Conservation (phyloP, 2,888 invertebrate genomes). For the Escarpia spicata region DNA sequence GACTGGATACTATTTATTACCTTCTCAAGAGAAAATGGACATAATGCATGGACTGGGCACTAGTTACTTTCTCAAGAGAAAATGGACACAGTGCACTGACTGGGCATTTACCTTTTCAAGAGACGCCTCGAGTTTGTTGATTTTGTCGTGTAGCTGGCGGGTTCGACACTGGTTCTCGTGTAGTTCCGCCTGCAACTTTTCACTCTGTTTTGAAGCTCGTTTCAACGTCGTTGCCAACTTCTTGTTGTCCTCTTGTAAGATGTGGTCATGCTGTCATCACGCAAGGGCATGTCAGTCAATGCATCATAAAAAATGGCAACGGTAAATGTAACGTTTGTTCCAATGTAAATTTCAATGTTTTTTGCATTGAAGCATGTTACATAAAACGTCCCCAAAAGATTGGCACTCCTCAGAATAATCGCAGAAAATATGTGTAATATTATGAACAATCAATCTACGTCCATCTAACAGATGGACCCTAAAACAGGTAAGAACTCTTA, state of each 20-base stretch:
- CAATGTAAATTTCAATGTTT: not conserved
- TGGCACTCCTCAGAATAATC: no score
- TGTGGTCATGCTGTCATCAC: slow-evolving; percentile 31
- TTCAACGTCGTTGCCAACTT: slow-evolving; percentile 51
- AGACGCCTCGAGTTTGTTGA: slow-evolving; percentile 48
- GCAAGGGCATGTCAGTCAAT: not conserved
- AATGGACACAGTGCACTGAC: not conserved
- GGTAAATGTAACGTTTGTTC: no score
- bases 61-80: no score
- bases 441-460: no score
- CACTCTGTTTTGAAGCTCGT: slow-evolving; percentile 50
- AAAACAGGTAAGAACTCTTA: no score
- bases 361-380: not conserved
- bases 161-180: slow-evolving; percentile 46
- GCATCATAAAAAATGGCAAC: not conserved
- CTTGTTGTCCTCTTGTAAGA: slow-evolving; percentile 53
- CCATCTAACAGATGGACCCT: no score
- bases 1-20: no score
- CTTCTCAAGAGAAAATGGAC: no score
- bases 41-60: no score
- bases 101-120: slow-evolving; percentile 53
- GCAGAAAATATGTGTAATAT: no score
- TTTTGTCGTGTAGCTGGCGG: slow-evolving; percentile 45
- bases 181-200: slow-evolving; percentile 51
- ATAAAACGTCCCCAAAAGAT: no score